Base-by-base conservation (phyloP, 2,888 invertebrate species). In the Polydrusus tereticollis region DNA sequence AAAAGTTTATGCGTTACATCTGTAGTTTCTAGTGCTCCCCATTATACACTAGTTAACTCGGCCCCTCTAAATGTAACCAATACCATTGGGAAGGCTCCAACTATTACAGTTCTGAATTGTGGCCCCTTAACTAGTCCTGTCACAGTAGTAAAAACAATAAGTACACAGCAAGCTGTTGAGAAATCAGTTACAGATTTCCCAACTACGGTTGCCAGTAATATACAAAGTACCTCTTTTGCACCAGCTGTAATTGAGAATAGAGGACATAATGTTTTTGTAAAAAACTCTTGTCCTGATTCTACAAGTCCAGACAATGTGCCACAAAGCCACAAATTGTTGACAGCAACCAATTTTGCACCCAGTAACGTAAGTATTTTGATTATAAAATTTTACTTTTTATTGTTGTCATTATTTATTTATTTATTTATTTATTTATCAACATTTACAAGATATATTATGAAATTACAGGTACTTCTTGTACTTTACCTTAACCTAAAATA, bases 231-330 rank as follows among this genome's bases (percentile, higher is more conserved):
- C 55, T 67, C 71, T 60, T 64, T 60, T 21, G 66, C 77, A 38
- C 72, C 81, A 8, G 77, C 78, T 18, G 65, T 82, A 18, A 77
- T 82, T 38, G 82, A 83, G 73, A 83, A 80, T 65, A 70, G 82
- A 57, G 81, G 80, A 33, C 85, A 85, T 72, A 86, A 85, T 80
- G 86, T 86, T 72, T 85, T 86, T 77, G 84, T 85, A 57, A 86
- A 86, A 74, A 85, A 85, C 70, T 80, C 82, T 43, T 77, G 76
- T 66, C 75, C 79, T 0, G 80, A 79, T 74, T 71, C 79, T 1
- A 72, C 76, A 3, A 74, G 77, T 23, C 75, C 74, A 18, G 83
- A 83, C 52, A 82, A 80, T 58, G 77, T 82, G 45, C 80, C 83
- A 2, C 85, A 84, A 74, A 78, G 84, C 58, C 85, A 85, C 74